Base-by-base conservation (phyloP, 1,140 invertebrate species). In the Pararge aegeria region DNA sequence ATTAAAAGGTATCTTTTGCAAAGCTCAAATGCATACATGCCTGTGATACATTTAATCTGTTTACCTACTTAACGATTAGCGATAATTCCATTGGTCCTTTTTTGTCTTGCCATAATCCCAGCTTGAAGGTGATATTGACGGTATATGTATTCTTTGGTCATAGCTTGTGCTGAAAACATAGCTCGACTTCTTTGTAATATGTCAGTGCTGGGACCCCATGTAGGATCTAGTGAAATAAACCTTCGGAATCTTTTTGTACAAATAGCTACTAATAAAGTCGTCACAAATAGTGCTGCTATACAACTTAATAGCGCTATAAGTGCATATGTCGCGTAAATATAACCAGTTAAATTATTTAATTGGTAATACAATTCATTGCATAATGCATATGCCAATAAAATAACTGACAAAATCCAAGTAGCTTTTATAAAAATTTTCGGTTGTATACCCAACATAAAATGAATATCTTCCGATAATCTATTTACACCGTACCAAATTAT, bases 121-220 rank as follows among this genome's bases (percentile, higher is more conserved):
- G 83, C 86, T 27, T 86, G 78, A 2, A 89, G 70, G 38, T 85
- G 84, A 34, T 89, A 85, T 56, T 89, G 86, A 0, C 86, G 66
- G 55, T 89, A 89, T 64, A 89, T 76, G 51, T 87, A 89, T 61
- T 89, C 86, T 53, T 87, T 87, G 13, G 86, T 89, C 86, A 89
- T 89, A 0, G 86, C 86, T 58, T 87, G 84, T 0, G 83, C 83
- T 0, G 76, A 73, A 57, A 89, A 89, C 84, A 89, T 87, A 0
- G 75, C 75, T 38, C 84, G 70, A 56, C 86, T 89, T 6, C 84
- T 71, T 54, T 73, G 70, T 18, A 89, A 62, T 4, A 86, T 12
- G 5, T 80, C 78, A 44, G 49, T 68, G 15, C 58, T 68, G 0
- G 84, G 86, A 0, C 83, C 84, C 86, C 86, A 89, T 5, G 56